Base-by-base conservation (phyloP, 2,113 vertebrate genomes). In the Saccopteryx bilineata region DNA sequence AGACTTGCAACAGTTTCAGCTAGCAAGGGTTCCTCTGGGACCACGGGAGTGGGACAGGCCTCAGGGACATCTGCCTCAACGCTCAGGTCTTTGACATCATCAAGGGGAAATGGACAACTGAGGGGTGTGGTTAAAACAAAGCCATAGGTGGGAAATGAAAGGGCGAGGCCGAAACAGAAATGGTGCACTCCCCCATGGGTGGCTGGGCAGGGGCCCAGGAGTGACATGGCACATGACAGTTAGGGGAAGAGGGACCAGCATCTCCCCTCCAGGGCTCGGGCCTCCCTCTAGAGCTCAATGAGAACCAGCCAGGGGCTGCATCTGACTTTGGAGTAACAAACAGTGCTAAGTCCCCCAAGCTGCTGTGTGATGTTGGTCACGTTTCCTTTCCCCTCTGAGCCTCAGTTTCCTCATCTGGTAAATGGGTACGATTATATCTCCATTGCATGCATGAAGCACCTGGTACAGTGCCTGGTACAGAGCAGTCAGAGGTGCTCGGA, bases 221-320 rank as follows among this genome's bases (percentile, higher is more conserved):
- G 0, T 24, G 80, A 24, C 28, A 0, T 0, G 2, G 56, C 48
- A 9, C 19, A 4, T 0, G 1, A n/a, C 24, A 1, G 1, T 28
- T 5, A 0, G 1, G 75, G 68, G 21, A 9, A 4, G 66, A 4
- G 66, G 28, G 9, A 28, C 26, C 1, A 0, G 14, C 28, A 24
- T 39, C 7, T 39, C 66, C 54, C 15, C 7, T 48, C 39, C 39
- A 46, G 52, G 81, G 28, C 66, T 33, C 24, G 15, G 76, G 65
- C 80, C 48, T 18, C 58, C 21, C 6, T 11, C 8, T 71, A 18
- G 6, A 13, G 2, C 65, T 21, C 65, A 0, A 0, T 28, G 90
- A 56, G 50, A 39, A 2, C 76, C 61, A 21, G 0, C n/a, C 2
- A 2, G 60, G 0, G 46, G 39, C 84, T 11, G 24, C 2, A 0